These are phyloP conservation scores for Drosophila busckii DNA, from an alignment of 1,140 invertebrate genomes.

Conservation along the genomic window DNA sequence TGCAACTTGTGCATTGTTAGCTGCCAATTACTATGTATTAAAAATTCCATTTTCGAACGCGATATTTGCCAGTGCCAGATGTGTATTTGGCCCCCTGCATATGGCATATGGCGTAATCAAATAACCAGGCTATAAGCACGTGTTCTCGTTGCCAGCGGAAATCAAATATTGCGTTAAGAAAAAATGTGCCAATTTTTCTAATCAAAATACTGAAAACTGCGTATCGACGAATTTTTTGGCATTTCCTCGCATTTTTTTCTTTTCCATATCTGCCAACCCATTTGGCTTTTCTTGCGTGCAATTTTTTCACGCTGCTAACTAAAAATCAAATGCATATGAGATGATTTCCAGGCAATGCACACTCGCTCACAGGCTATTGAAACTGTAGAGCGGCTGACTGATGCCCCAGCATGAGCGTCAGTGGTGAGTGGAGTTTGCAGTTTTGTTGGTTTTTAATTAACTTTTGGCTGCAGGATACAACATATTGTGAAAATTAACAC, in stretches of 20 bases:
- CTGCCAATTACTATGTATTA: constrained; percentile 71
- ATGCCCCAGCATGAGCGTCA: not conserved
- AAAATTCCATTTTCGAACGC: constrained; percentile 69
- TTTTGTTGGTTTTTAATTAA: constrained; percentile 79
- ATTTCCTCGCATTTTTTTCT: no score
- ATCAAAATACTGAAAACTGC: constrained; percentile 67
- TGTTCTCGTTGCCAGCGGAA: constrained; percentile 1
- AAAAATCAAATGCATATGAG: constrained; percentile 22
- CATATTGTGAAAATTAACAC: constrained; percentile 79
- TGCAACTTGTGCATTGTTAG: constrained; percentile 1
- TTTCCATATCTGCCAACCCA: no score
- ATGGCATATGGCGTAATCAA: constrained; percentile 29
- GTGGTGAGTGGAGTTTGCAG: constrained; percentile 42
- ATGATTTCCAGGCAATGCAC: constrained; percentile 12
- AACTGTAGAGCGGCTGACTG: constrained; percentile 40
- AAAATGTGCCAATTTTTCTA: constrained; percentile 45
- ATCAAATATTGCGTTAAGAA: constrained; percentile 39
- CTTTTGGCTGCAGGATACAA: constrained; percentile 78
- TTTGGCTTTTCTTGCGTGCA: constrained; percentile 23
- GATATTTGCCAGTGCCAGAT: constrained; percentile 40
- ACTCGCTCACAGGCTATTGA: constrained; percentile 12
- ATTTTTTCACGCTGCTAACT: constrained; percentile 41
- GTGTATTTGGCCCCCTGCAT: constrained; percentile 47
- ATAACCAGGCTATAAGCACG: constrained; percentile 46
- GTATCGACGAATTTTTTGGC: no score